Percentiles rank a stretch among this genome's conserved stretches.
phyloP scores from a whole-genome alignment of 2,888 invertebrate genomes.

The Galeopsomyia nigrocyanea region DNA sequence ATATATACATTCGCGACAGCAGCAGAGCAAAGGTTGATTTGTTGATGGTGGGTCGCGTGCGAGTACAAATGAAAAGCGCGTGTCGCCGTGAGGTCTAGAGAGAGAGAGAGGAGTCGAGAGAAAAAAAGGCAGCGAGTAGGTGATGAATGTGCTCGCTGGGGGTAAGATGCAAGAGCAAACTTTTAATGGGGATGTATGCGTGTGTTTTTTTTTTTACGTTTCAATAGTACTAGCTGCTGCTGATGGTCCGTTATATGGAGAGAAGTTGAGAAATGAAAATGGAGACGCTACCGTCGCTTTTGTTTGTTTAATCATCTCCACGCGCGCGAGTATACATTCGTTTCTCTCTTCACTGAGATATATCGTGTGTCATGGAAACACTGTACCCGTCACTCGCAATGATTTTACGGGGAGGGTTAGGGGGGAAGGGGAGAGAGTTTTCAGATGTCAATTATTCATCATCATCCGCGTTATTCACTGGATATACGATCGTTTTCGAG shows the following conservation, averaged over 20 bases:
- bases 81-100: too few relatives aligned
- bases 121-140: background rate
- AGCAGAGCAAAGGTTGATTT: constrained; percentile 26
- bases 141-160: constrained; percentile 22
- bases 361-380: too few relatives aligned
- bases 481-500: background rate
- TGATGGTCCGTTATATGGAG: too few relatives aligned
- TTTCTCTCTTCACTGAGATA: too few relatives aligned
- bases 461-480: background rate
- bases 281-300: too few relatives aligned
- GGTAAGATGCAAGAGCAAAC: constrained; percentile 6
- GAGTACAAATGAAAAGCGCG: background rate
- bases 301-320: too few relatives aligned
- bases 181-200: constrained; percentile 31
- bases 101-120: too few relatives aligned
- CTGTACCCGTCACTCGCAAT: too few relatives aligned
- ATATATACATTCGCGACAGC: constrained; percentile 13
- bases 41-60: constrained; percentile 9
- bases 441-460: background rate
- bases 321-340: too few relatives aligned
- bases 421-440: background rate
- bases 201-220: constrained; percentile 1
- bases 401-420: too few relatives aligned
- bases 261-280: background rate
- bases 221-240: background rate